These are phyloP conservation scores for Montipora capricornis DNA, from an alignment of 64 coral and sea anemone species.

Conservation along the genomic window DNA sequence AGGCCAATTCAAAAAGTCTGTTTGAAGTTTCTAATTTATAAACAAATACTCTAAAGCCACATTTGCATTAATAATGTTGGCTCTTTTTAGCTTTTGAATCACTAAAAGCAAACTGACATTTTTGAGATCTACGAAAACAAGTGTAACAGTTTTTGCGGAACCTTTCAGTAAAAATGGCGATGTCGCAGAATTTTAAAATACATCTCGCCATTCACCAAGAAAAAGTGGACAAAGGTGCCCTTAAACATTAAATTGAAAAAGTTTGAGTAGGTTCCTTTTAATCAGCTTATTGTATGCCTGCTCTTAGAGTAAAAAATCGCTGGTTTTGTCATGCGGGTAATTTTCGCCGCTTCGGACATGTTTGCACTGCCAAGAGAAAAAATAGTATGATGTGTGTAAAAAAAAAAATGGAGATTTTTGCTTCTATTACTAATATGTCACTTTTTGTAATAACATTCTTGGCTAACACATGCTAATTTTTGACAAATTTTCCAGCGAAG, in stretches of 20 bases:
- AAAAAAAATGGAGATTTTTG: neutral
- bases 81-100: neutral
- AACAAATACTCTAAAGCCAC: constrained; percentile 54
- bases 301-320: neutral
- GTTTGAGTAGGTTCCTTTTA: neutral
- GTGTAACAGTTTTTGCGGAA: neutral
- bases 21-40: constrained; percentile 45
- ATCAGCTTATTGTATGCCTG: neutral
- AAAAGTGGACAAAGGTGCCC: no score
- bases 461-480: neutral
- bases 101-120: neutral
- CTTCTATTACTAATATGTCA: neutral
- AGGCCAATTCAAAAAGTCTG: constrained; percentile 16
- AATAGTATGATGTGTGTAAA: neutral
- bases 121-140: constrained; percentile 13
- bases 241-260: neutral
- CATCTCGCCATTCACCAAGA: no score
- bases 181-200: no score
- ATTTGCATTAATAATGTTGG: constrained; percentile 50
- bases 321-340: neutral
- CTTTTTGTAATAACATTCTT: neutral
- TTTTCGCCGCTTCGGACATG: neutral
- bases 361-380: neutral
- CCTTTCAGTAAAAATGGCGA: neutral
- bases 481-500: neutral